Evolutionary conservation across 1,140 invertebrate species (phyloP).

Genomic region (Hycleus cichorii): DNA sequence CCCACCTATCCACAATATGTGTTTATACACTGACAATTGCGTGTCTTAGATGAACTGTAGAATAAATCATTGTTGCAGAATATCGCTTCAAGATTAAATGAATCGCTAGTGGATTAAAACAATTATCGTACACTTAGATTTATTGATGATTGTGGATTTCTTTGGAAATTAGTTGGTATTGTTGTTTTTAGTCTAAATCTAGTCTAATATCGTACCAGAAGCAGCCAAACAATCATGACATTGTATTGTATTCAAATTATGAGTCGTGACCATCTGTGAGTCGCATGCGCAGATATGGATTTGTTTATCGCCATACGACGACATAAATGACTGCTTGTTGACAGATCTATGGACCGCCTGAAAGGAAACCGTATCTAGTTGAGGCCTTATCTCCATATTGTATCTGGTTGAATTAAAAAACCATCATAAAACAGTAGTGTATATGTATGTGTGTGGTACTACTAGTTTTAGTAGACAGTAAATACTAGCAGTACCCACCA

Average conservation of each 20-base stretch:
- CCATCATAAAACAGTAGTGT: too few species aligned
- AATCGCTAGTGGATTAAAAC: slow-evolving; percentile 8
- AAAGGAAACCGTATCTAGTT: slow-evolving; percentile 32
- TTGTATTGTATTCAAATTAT: slow-evolving; percentile 36
- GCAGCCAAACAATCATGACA: slow-evolving; percentile 21
- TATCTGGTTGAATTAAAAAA: slow-evolving; percentile 25
- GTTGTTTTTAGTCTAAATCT: too few species aligned
- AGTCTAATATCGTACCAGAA: background rate
- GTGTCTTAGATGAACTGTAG: slow-evolving; percentile 8
- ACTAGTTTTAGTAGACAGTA: too few species aligned
- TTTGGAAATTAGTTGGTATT: too few species aligned
- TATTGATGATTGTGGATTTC: too few species aligned
- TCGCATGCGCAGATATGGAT: slow-evolving; percentile 35
- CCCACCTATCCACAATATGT: slow-evolving; percentile 2
- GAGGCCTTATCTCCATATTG: slow-evolving; percentile 27
- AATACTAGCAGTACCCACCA: too few species aligned
- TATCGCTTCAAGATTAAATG: slow-evolving; percentile 9
- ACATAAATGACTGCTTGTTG: slow-evolving; percentile 35
- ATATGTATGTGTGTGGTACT: too few species aligned
- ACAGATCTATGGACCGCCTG: slow-evolving; percentile 36
- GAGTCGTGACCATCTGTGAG: slow-evolving; percentile 30
- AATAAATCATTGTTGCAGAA: slow-evolving; percentile 9
- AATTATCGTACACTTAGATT: background rate
- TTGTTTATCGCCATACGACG: slow-evolving; percentile 30
- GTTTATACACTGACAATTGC: slow-evolving; percentile 8